A percentile compares a stretch with the other conserved stretches of the same genome.
Conservation (phyloP, 2,888 invertebrate species). For the Orchesellides sinensis region DNA sequence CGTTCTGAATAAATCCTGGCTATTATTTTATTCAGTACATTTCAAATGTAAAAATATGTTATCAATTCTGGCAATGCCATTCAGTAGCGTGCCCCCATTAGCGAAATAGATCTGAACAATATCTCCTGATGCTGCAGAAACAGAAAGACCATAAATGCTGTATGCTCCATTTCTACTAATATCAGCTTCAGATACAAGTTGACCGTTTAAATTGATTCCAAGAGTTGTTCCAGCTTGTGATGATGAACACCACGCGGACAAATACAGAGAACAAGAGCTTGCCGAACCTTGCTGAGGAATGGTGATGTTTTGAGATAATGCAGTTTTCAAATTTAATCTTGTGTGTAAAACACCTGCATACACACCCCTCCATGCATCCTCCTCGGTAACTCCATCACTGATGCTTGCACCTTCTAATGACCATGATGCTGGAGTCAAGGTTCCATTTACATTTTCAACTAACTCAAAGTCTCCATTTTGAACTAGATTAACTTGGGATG, state of each 20-base stretch:
- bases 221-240: conserved; percentile 35
- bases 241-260: conserved; percentile 65
- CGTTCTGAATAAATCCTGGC: too few species aligned
- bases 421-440: not conserved
- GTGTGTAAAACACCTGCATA: conserved; percentile 45
- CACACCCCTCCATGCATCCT: conserved; percentile 51
- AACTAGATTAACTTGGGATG: conserved; percentile 40
- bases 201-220: conserved; percentile 1
- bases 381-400: conserved; percentile 20
- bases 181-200: not conserved
- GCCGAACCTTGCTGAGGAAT: too few species aligned
- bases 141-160: conserved; percentile 36
- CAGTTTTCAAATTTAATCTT: not conserved
- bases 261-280: conserved; percentile 47
- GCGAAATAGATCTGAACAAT: conserved; percentile 34
- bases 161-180: conserved; percentile 32
- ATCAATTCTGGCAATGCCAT: conserved; percentile 55
- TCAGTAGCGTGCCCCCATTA: not conserved
- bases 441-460: not conserved
- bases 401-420: not conserved
- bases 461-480: conserved; percentile 70
- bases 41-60: conserved; percentile 47
- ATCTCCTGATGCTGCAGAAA: conserved; percentile 49
- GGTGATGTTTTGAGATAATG: conserved; percentile 13
- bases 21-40: conserved; percentile 9